phyloP scores from a whole-genome alignment of 2,113 vertebrate genomes.

The Seriola quinqueradiata region DNA sequence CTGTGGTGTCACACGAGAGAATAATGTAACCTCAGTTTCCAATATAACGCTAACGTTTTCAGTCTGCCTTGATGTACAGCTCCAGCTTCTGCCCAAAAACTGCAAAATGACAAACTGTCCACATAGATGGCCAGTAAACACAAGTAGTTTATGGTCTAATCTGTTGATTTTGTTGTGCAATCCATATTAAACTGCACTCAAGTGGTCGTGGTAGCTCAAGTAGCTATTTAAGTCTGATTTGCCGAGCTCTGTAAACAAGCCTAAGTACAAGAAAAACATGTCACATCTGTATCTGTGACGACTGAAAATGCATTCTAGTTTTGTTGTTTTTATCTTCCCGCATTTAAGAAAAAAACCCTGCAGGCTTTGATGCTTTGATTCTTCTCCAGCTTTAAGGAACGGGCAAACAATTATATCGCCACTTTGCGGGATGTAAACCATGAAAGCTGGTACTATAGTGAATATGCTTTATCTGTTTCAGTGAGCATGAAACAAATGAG shows the following conservation, averaged over 20 bases:
- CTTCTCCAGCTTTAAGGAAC: constrained; percentile 34
- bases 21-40: constrained; percentile 1
- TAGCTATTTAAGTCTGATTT: constrained; percentile 52
- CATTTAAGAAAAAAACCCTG: constrained; percentile 12
- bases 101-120: background rate
- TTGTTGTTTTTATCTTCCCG: constrained; percentile 10
- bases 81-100: constrained; percentile 6
- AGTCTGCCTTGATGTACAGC: background rate
- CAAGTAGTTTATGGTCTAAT: background rate
- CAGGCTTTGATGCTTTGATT: constrained; percentile 31
- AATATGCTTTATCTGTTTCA: constrained; percentile 21
- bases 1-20: background rate
- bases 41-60: background rate
- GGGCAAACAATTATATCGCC: constrained; percentile 28
- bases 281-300: constrained; percentile 14
- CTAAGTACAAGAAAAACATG: constrained; percentile 38
- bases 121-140: constrained; percentile 2
- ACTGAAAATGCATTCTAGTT: constrained; percentile 25
- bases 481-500: constrained; percentile 37
- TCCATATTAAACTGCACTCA: constrained; percentile 25
- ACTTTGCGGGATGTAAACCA: constrained; percentile 39
- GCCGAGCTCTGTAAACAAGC: constrained; percentile 48
- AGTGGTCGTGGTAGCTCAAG: constrained; percentile 24
- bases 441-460: constrained; percentile 8
- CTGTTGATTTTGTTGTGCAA: constrained; percentile 38